Evolutionary conservation across 2,797 vertebrate genomes (phyloP).

Genomic region (Chaetophractus vellerosus): DNA sequence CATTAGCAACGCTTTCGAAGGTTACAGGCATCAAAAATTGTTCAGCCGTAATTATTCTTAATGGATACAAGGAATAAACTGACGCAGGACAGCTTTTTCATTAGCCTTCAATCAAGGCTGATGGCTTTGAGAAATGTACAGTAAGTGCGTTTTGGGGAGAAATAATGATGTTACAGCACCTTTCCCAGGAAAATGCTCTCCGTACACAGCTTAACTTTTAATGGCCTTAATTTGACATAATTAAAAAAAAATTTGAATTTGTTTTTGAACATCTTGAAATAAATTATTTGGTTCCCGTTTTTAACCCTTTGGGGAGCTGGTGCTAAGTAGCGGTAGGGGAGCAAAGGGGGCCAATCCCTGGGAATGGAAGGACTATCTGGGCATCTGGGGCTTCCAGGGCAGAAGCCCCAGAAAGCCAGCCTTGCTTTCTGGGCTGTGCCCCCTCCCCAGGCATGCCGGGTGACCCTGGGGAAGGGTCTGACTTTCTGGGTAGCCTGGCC

Average conservation of each 20-base stretch:
- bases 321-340: neutral
- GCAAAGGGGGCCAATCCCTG: neutral
- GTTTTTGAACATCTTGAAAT: constrained; percentile 89
- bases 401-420: neutral
- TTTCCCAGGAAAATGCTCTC: constrained; percentile 92
- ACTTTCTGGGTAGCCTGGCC: neutral
- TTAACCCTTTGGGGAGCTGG: constrained; percentile 88
- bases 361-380: neutral
- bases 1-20: constrained; percentile 99
- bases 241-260: constrained; percentile 91
- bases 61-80: constrained; percentile 99
- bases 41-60: constrained; percentile 99
- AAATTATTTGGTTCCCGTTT: constrained; percentile 88
- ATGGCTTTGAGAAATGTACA: constrained; percentile 97
- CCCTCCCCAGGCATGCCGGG: neutral
- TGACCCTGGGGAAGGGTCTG: neutral
- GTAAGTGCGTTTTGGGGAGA: constrained; percentile 95
- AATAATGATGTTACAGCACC: constrained; percentile 96
- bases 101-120: constrained; percentile 99
- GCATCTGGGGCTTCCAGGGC: neutral
- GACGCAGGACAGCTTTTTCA: constrained; percentile 99
- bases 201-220: constrained; percentile 92
- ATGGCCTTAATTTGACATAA: constrained; percentile 92
- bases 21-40: constrained; percentile 99
- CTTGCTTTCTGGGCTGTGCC: neutral